Conservation (phyloP, 2,113 vertebrate genomes). For the Spermophilus dauricus region DNA sequence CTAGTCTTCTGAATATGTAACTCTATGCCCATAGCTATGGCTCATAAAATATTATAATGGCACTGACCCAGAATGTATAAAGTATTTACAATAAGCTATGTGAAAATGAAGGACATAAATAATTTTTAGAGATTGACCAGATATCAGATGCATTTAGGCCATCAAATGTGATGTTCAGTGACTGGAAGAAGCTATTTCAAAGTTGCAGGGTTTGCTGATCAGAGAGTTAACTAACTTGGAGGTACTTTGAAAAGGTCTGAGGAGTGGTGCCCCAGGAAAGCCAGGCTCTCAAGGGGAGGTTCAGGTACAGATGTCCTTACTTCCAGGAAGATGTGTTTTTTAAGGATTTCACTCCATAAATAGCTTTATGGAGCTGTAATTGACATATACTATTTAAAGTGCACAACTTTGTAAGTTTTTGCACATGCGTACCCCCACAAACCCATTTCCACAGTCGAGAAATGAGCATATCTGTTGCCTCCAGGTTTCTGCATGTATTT, state of each 20-base stretch:
- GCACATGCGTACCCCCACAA: neutral
- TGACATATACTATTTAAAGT: neutral
- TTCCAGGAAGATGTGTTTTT: neutral
- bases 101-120: neutral
- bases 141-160: neutral
- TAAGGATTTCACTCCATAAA: neutral
- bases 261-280: neutral
- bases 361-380: neutral
- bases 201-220: neutral
- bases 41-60: neutral
- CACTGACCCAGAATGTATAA: neutral
- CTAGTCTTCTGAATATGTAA: constrained; percentile 4
- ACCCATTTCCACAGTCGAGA: neutral
- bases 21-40: neutral
- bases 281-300: neutral
- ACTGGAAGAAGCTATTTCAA: neutral
- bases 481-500: neutral
- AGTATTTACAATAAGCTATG: neutral
- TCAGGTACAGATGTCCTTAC: neutral
- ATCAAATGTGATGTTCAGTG: neutral
- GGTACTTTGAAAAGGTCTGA: neutral
- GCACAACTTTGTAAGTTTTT: neutral
- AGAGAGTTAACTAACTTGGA: neutral
- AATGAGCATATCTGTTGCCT: neutral
- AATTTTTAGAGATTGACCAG: neutral